Evolutionary conservation across 2,888 invertebrate genomes (phyloP), one percentile per base, ranked within the genome.

Genomic region (Dryobota labecula): DNA sequence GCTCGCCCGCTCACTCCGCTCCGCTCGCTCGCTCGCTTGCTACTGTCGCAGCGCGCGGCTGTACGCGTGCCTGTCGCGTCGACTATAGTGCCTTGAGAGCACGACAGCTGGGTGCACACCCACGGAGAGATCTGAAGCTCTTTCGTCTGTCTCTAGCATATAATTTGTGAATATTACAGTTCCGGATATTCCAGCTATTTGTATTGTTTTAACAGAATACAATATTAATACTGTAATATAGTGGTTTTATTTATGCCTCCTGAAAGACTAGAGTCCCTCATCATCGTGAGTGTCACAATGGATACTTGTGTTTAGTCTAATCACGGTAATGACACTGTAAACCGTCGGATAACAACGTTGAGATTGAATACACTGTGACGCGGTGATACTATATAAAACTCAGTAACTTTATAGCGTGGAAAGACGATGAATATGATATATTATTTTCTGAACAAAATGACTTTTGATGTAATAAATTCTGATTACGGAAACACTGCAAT

Each of bases 121-220:
- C 76, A 76, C 65, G 62, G 56, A 67, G 60, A 71, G 67, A 62
- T 68, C 78, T 78, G 65, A 75, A 73, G 79, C 84, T 83, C 78
- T 77, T 73, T 74, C 63, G 65, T 83, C 79, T 83, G 74, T 84
- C 76, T 81, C 67, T 77, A 70, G 70, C 76, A 63, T 80, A 84
- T 77, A 36, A 70, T 82, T 84, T 80, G 63, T 82, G 65, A 82
- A 57, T 71, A 71, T 57, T 57, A 83, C 70, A 62, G 72, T 84
- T 83, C 73, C 73, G 53, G 56, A 68, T 70, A 76, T 76, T 82
- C 76, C 74, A 72, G 83, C 85, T 82, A 82, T 76, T 82, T 84
- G 74, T 83, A 82, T 84, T 82, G 74, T 70, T 84, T 83, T 82
- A 76, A 79, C 76, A 57, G 79, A 83, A 79, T 83, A 84, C 83